A percentile compares a stretch with the other conserved stretches of the same genome.
phyloP scores from a whole-genome alignment of 35 echinoderm and acorn worm genomes.

The Acanthaster planci region DNA sequence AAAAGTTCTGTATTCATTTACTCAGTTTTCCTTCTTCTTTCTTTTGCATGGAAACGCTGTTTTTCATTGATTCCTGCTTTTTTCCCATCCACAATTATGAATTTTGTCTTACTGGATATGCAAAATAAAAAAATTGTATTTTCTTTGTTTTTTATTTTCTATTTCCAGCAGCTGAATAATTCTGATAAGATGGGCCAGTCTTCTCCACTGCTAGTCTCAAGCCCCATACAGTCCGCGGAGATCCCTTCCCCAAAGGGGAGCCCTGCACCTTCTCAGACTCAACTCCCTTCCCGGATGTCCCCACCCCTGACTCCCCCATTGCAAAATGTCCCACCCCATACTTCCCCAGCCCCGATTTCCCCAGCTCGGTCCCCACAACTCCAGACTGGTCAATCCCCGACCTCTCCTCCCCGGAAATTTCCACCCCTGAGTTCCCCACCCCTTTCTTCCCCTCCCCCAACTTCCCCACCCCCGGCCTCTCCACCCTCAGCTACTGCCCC shows the following conservation, averaged over 20 bases:
- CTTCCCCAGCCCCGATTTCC: neutral
- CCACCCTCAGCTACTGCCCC: neutral
- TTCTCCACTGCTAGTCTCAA: slow-evolving; percentile 7
- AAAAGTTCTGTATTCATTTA: too few relatives aligned
- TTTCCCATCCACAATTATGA: too few relatives aligned
- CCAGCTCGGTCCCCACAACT: neutral
- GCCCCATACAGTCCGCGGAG: neutral
- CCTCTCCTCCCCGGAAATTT: neutral
- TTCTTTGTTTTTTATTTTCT: neutral
- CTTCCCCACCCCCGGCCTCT: neutral
- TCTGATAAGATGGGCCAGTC: neutral
- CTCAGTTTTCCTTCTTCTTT: too few relatives aligned
- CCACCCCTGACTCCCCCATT: neutral
- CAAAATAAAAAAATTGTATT: neutral
- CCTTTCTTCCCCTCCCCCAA: neutral
- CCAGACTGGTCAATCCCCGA: neutral
- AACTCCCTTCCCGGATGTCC: neutral
- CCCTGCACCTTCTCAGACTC: neutral
- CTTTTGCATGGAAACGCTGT: too few relatives aligned
- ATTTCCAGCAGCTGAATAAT: neutral
- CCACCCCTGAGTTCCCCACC: slow-evolving; percentile 1
- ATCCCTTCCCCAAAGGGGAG: neutral
- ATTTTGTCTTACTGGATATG: too few relatives aligned
- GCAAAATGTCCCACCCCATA: neutral
- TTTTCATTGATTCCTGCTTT: too few relatives aligned